Conservation (phyloP, 2,797 vertebrate genomes). For the Nannoperca australis region DNA sequence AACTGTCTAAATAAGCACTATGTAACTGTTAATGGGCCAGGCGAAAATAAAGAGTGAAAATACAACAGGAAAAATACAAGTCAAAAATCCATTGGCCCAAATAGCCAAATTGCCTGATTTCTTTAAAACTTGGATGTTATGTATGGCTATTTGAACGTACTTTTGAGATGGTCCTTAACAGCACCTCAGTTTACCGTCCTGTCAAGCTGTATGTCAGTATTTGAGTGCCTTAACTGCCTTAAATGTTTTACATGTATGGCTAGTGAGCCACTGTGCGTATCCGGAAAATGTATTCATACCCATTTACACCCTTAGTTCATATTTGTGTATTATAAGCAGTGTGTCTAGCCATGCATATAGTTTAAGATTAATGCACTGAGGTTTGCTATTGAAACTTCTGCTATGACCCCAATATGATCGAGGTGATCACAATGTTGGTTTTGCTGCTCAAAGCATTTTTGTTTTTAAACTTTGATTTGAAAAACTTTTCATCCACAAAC, state of each 20-base stretch:
- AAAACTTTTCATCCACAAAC: conserved; percentile 29
- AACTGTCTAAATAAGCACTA: neutral
- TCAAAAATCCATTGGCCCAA: too few species aligned
- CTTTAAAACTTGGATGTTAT: neutral
- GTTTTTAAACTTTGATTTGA: conserved; percentile 16
- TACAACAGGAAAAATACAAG: neutral
- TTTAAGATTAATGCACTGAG: conserved; percentile 1
- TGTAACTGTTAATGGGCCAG: neutral
- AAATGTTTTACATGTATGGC: too few species aligned
- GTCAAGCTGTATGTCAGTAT: neutral
- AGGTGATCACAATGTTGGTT: conserved; percentile 31
- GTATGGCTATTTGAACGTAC: neutral
- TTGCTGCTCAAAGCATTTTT: conserved; percentile 15
- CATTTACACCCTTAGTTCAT: conserved; percentile 1
- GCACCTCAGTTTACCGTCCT: neutral
- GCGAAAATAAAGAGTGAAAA: neutral
- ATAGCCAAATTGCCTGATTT: too few species aligned
- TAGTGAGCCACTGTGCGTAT: neutral
- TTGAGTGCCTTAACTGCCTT: too few species aligned
- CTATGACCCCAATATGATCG: conserved; percentile 38
- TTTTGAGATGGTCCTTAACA: neutral
- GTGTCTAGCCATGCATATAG: neutral
- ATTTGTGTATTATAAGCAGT: too few species aligned
- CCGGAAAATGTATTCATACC: conserved; percentile 2
- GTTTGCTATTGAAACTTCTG: conserved; percentile 32